Evolutionary conservation across 2,888 invertebrate species (phyloP).

Genomic region (Schizaphis graminum): DNA sequence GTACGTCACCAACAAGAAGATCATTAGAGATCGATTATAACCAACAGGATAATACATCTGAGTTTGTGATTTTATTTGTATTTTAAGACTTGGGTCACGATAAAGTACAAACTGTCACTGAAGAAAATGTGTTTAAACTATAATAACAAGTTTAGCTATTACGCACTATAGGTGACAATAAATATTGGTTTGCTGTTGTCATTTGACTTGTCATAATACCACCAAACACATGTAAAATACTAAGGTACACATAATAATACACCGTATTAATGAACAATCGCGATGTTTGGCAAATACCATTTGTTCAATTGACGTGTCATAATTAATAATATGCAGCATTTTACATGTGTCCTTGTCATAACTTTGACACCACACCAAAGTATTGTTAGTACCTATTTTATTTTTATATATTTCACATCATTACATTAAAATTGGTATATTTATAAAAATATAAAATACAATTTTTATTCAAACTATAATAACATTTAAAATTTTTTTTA

Average conservation of each 20-base stretch:
- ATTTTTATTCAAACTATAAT: background rate
- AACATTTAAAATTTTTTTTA: background rate
- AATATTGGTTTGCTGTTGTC: slow-evolving; percentile 20
- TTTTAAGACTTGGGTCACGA: background rate
- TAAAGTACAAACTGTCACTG: background rate
- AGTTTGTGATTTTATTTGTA: background rate
- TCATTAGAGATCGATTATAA: background rate
- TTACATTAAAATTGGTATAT: background rate
- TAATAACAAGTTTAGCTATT: background rate
- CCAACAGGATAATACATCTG: slow-evolving; percentile 14
- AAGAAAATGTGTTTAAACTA: background rate
- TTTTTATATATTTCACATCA: background rate
- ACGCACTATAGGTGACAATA: background rate
- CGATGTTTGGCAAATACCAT: slow-evolving; percentile 37
- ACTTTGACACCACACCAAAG: background rate
- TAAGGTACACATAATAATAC: slow-evolving; percentile 13
- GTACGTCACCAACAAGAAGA: background rate
- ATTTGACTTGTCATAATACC: slow-evolving; percentile 28
- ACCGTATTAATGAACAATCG: slow-evolving; percentile 28
- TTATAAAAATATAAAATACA: background rate
- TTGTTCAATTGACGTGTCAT: slow-evolving; percentile 47
- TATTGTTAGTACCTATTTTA: background rate
- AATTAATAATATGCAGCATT: slow-evolving; percentile 7
- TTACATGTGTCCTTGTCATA: slow-evolving; percentile 25
- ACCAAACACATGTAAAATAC: slow-evolving; percentile 20